phyloP scores from a whole-genome alignment of 2,113 vertebrate genomes.

The Geothlypis trichas region DNA sequence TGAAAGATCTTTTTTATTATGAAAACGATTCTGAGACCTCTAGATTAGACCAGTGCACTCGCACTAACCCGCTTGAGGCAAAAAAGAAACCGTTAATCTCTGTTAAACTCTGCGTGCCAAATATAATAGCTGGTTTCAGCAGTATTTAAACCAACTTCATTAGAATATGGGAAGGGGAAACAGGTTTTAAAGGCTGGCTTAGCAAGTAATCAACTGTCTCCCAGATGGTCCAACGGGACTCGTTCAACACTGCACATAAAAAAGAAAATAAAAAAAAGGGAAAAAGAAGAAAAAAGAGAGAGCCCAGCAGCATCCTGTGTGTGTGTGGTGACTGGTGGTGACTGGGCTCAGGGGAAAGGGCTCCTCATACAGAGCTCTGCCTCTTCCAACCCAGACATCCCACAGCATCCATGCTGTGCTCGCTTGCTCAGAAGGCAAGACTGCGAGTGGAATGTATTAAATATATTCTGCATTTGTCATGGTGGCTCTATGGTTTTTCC shows the following conservation, averaged over 20 bases:
- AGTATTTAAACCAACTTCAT: slow-evolving; percentile 35
- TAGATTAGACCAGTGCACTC: neutral
- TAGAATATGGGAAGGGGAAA: neutral
- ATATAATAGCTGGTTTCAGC: slow-evolving; percentile 46
- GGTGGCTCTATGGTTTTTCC: neutral
- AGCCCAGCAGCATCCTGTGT: neutral
- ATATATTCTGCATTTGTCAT: neutral
- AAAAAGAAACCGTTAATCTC: slow-evolving; percentile 35
- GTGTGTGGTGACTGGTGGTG: neutral
- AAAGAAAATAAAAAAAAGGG: no score
- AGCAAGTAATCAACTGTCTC: neutral
- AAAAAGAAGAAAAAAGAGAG: accelerated
- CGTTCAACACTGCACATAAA: neutral
- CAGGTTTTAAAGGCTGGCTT: slow-evolving; percentile 33
- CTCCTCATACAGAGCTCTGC: neutral
- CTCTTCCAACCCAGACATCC: neutral
- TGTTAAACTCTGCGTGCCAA: slow-evolving; percentile 28
- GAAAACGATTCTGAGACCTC: neutral
- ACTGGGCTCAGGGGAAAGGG: neutral
- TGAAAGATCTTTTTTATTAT: neutral
- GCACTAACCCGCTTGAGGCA: neutral
- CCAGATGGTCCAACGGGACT: neutral
- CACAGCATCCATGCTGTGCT: neutral
- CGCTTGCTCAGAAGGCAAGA: slow-evolving; percentile 14
- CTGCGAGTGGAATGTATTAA: neutral